These are phyloP conservation scores for Pantala flavescens DNA, from an alignment of 1,140 invertebrate species.

Conservation along the genomic window DNA sequence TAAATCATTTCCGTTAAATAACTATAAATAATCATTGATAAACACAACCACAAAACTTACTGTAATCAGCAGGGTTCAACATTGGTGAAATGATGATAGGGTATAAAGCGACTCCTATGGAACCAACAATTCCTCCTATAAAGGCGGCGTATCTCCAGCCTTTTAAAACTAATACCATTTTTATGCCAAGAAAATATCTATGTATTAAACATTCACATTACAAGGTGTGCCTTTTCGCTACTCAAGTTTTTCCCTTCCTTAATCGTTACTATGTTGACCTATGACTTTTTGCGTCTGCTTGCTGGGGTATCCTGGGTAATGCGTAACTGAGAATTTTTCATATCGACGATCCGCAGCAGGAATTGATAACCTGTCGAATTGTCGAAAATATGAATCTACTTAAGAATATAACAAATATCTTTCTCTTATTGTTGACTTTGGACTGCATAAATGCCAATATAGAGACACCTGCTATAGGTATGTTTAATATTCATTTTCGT, in stretches of 20 bases:
- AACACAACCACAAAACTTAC: constrained; percentile 32
- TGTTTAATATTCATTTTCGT: too few species aligned
- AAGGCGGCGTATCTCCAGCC: constrained; percentile 50
- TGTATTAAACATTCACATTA: background rate
- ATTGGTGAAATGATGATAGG: constrained; percentile 53
- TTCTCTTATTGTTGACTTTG: too few species aligned
- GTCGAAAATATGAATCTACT: too few species aligned
- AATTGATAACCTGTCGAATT: too few species aligned
- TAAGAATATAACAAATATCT: too few species aligned
- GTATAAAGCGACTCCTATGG: constrained; percentile 45
- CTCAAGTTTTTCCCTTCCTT: background rate
- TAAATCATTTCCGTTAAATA: constrained; percentile 16
- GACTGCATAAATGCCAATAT: too few species aligned
- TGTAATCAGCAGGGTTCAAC: constrained; percentile 50
- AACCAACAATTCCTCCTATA: constrained; percentile 44
- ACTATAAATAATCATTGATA: constrained; percentile 14
- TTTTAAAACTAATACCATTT: constrained; percentile 30
- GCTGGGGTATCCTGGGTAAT: too few species aligned
- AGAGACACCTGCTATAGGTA: too few species aligned
- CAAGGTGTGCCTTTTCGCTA: background rate
- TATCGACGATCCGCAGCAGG: too few species aligned
- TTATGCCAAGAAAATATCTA: background rate
- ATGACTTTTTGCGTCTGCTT: background rate
- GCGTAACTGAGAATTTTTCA: too few species aligned
- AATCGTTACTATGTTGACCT: background rate